phyloP scores from a whole-genome alignment of 2,113 vertebrate species.

The pig (Sus scrofa) region DNA sequence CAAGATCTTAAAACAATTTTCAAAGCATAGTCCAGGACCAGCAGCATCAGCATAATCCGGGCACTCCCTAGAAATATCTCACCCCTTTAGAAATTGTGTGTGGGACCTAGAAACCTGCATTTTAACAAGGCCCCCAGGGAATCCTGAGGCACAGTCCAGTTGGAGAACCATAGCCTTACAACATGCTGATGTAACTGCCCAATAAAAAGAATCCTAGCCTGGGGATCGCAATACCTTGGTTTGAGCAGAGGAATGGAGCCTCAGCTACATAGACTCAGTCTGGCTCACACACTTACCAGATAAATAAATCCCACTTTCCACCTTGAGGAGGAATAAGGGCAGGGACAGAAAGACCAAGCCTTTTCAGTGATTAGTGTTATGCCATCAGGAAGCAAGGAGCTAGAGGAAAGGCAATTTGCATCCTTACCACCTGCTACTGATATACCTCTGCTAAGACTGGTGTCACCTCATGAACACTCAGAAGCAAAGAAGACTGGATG shows the following conservation, averaged over 20 bases:
- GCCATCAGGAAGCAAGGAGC: background rate
- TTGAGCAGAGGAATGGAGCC: background rate
- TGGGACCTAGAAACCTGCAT: background rate
- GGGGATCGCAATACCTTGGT: background rate
- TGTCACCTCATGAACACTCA: background rate
- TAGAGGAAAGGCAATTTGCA: background rate
- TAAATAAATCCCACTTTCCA: background rate
- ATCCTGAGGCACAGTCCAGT: background rate
- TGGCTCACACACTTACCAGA: background rate
- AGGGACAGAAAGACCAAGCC: background rate
- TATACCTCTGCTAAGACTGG: background rate
- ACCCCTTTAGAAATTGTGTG: background rate
- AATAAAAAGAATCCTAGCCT: background rate
- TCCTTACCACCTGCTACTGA: background rate
- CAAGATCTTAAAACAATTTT: background rate
- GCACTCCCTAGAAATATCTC: background rate
- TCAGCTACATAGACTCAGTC: background rate
- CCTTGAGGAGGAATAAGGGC: background rate
- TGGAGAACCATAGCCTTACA: background rate
- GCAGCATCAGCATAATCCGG: background rate
- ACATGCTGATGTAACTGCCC: background rate
- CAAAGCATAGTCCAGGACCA: background rate
- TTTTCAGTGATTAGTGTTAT: background rate
- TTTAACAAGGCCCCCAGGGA: background rate
- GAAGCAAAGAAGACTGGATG: background rate